Evolutionary conservation across 2,888 invertebrate genomes (phyloP), one percentile per base, ranked within the genome.

Genomic region (Calameuta filiformis): DNA sequence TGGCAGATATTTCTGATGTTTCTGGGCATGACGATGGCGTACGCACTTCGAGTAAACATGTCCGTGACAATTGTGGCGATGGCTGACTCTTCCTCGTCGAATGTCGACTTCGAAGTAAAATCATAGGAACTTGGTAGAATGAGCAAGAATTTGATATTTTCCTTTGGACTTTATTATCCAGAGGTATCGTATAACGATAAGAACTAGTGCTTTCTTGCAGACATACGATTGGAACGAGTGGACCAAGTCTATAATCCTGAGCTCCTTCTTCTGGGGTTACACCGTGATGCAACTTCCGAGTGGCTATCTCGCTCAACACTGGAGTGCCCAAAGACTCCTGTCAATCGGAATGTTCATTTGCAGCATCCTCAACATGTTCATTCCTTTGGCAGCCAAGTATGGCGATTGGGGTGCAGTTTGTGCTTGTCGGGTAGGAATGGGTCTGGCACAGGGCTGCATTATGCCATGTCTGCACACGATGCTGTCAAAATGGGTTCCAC

Each of bases 191-290:
- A 37, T 12, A 37, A 15, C 15, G 15, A 37, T 37, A 15, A 37
- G 4, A 37, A 37, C 4, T 37, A 37, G 12, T 37, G 37, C 12
- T 12, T 4, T 37, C 37, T 37, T 0, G 4, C 87, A 95, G 95
- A 92, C 93, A 35, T 94, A 93, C 82, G 85, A 92, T 4, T 95
- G 95, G 95, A 89, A 92, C 69, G 90, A 92, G 68, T 88, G 91
- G 73, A 92, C 93, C 0, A 94, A 94, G 85, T 94, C 94, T 0
- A 87, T 94, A 78, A 91, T 95, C 1, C 87, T 95, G 12, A 94
- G 95, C 4, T 35, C 35, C 0, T 96, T 95, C 86, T 96, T 96
- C 90, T 95, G 96, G 95, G 96, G 96, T 1, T 96, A 97, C 88
- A 93, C 96, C 1, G 83, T 95, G 11, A 94, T 95, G 34, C 96